These are phyloP conservation scores for Oophaga sylvatica DNA, from an alignment of 2,797 vertebrate genomes.

Conservation along the genomic window DNA sequence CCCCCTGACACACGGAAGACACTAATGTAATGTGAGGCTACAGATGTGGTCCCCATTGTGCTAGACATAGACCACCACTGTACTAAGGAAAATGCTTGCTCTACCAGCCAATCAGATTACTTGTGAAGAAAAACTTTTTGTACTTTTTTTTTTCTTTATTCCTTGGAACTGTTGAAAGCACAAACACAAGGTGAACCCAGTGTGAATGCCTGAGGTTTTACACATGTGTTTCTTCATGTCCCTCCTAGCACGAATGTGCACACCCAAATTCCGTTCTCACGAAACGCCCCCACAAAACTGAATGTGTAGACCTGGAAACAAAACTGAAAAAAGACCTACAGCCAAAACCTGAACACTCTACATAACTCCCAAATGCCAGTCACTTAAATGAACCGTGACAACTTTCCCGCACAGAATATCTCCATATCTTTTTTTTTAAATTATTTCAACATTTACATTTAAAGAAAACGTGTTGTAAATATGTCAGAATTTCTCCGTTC, in stretches of 20 bases:
- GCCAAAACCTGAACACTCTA: background rate
- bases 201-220: conserved; percentile 23
- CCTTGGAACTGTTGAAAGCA: background rate
- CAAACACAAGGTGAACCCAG: background rate
- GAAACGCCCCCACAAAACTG: conserved; percentile 14
- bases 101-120: background rate
- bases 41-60: no score
- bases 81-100: no score
- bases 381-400: background rate
- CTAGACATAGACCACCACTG: no score
- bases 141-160: background rate
- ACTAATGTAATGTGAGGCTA: no score
- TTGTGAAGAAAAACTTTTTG: background rate
- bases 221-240: conserved; percentile 16
- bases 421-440: background rate
- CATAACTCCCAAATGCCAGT: background rate
- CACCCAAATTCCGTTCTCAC: conserved; percentile 22
- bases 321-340: background rate
- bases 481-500: no score
- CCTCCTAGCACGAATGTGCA: conserved; percentile 8
- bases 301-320: background rate
- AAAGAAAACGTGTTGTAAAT: no score
- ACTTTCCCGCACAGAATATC: background rate
- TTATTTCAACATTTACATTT: background rate
- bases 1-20: no score